phyloP scores from a whole-genome alignment of 2,113 vertebrate species.

The Tyto alba region DNA sequence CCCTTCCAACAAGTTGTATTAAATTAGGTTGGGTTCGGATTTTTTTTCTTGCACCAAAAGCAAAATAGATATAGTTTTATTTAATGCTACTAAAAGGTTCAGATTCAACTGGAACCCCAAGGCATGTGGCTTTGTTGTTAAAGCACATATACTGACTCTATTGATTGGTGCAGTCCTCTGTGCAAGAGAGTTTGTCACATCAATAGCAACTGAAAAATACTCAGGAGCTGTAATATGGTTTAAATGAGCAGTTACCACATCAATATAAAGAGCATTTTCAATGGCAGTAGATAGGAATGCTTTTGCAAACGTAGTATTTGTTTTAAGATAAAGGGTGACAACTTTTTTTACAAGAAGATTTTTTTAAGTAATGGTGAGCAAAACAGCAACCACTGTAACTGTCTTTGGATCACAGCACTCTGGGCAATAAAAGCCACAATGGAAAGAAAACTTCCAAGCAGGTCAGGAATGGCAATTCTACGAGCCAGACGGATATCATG shows the following conservation, averaged over 20 bases:
- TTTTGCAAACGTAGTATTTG: slow-evolving; percentile 46
- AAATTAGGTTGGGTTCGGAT: slow-evolving; percentile 45
- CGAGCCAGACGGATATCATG: rapidly evolving
- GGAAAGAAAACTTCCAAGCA: background rate
- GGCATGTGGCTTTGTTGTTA: slow-evolving; percentile 62
- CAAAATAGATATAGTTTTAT: slow-evolving; percentile 75
- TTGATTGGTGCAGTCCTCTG: slow-evolving; percentile 71
- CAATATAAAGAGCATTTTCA: slow-evolving; percentile 65
- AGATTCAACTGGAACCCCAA: slow-evolving; percentile 66
- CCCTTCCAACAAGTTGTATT: slow-evolving; percentile 63
- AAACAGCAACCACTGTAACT: background rate
- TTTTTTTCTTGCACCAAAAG: slow-evolving; percentile 65
- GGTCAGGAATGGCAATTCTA: background rate
- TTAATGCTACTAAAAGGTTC: slow-evolving; percentile 70
- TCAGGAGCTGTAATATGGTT: slow-evolving; percentile 59
- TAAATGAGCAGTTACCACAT: slow-evolving; percentile 61
- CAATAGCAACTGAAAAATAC: slow-evolving; percentile 69
- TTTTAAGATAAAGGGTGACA: slow-evolving; percentile 56
- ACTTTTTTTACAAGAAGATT: slow-evolving; percentile 5
- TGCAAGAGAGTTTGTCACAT: slow-evolving; percentile 71
- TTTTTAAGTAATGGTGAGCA: slow-evolving; percentile 7
- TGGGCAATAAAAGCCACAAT: background rate
- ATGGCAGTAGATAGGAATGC: slow-evolving; percentile 11
- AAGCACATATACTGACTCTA: slow-evolving; percentile 62
- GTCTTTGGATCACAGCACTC: background rate